These are phyloP conservation scores for Silurus lanzhouensis DNA, from an alignment of 2,797 vertebrate genomes.

Conservation along the genomic window DNA sequence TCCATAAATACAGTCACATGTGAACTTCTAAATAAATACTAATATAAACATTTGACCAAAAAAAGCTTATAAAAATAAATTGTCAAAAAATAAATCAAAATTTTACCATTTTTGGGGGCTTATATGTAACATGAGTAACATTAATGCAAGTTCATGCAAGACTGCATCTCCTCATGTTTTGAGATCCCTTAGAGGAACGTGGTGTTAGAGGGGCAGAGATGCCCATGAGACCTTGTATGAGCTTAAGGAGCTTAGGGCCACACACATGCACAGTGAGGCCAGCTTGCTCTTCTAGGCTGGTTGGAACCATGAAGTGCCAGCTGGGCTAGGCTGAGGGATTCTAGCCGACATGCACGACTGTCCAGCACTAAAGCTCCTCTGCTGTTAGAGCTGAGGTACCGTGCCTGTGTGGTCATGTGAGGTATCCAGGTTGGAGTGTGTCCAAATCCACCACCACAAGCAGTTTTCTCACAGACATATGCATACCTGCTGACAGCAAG, in stretches of 20 bases:
- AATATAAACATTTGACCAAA: background rate
- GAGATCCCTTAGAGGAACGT: conserved; percentile 26
- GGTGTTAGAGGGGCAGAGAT: conserved; percentile 42
- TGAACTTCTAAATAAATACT: background rate
- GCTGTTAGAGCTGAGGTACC: conserved; percentile 37
- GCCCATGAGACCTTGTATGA: conserved; percentile 51
- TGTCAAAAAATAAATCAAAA: too few relatives aligned
- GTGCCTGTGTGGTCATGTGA: conserved; percentile 36
- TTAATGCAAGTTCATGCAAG: conserved; percentile 30
- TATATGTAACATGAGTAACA: conserved; percentile 20
- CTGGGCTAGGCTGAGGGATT: conserved; percentile 75
- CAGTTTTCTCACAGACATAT: conserved; percentile 38
- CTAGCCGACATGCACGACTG: conserved; percentile 72
- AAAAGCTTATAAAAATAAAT: background rate
- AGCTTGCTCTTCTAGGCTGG: conserved; percentile 45
- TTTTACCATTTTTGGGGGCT: background rate
- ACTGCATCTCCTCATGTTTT: conserved; percentile 30
- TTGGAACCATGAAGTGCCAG: conserved; percentile 64
- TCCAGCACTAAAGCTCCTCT: conserved; percentile 61
- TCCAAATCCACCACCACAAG: conserved; percentile 46
- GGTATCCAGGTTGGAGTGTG: conserved; percentile 44
- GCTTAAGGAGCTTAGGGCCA: conserved; percentile 51
- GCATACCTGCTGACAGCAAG: conserved; percentile 38
- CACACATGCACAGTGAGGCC: conserved; percentile 40
- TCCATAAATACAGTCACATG: background rate